Evolutionary conservation across 2,113 vertebrate genomes (phyloP).

Genomic region (Ctenomys sociabilis): DNA sequence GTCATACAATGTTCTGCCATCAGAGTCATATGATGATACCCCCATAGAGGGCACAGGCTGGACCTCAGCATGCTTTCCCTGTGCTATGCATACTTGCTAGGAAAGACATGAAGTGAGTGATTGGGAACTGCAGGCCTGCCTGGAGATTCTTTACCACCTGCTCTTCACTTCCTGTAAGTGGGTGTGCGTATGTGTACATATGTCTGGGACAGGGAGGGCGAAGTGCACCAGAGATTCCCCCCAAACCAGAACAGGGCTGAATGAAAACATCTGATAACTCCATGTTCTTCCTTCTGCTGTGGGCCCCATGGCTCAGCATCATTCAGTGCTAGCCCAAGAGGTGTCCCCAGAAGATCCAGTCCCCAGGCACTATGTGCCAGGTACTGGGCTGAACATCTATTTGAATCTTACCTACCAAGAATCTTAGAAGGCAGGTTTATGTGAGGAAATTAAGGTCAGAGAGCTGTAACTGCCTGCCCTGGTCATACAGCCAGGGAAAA

Average conservation of each 20-base stretch:
- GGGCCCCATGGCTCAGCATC: background rate
- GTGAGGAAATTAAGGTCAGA: background rate
- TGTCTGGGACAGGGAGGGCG: background rate
- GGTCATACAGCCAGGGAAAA: background rate
- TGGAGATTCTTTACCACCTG: constrained; percentile 37
- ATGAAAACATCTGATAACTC: constrained; percentile 13
- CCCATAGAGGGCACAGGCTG: background rate
- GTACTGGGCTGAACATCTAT: background rate
- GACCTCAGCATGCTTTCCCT: background rate
- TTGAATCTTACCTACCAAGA: background rate
- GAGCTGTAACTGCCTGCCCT: background rate
- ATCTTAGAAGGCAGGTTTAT: background rate
- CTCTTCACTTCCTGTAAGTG: background rate
- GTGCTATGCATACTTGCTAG: accelerated
- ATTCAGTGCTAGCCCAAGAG: background rate
- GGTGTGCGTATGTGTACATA: background rate
- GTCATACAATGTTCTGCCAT: background rate
- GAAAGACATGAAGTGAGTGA: background rate
- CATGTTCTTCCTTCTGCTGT: background rate
- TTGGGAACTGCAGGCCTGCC: background rate
- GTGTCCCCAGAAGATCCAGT: background rate
- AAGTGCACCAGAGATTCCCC: background rate
- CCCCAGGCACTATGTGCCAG: background rate
- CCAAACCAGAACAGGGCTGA: background rate
- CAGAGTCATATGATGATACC: accelerated